A percentile compares a stretch with the other conserved stretches of the same genome.
Conservation (phyloP, 30 jellyfish, hydroid and myxozoan species). For the Pelagia noctiluca region DNA sequence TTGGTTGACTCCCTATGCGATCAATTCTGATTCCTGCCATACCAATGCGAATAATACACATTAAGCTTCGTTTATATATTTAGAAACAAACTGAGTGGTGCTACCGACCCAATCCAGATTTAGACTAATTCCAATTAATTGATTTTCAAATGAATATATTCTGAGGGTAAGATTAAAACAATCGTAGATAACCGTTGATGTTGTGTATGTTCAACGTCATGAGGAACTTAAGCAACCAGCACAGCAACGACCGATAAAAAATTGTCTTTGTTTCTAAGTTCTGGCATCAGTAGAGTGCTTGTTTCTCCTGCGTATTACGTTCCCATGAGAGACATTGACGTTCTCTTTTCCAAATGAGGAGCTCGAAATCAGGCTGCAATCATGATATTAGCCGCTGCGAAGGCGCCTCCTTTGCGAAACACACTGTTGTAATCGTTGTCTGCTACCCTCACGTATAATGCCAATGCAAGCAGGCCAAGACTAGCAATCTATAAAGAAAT, state of each 20-base stretch:
- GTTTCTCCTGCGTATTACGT: no score
- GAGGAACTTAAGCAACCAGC: no score
- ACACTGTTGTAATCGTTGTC: constrained; percentile 68
- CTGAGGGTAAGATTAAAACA: no score
- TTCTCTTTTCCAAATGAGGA: no score
- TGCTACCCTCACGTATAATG: constrained; percentile 52
- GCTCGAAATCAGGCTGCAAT: no score
- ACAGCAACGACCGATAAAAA: no score
- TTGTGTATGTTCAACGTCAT: no score
- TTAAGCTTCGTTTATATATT: background rate
- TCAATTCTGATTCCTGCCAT: constrained; percentile 56
- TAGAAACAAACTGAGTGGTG: background rate
- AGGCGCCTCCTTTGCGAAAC: constrained; percentile 73
- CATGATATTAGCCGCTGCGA: constrained; percentile 76
- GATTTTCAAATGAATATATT: constrained; percentile 2
- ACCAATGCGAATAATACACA: background rate
- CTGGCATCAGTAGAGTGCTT: no score
- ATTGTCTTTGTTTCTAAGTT: no score
- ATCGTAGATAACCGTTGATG: no score
- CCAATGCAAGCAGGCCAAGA: constrained; percentile 56
- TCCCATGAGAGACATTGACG: no score
- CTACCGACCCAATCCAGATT: background rate
- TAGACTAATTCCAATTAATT: background rate
- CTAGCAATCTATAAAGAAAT: constrained; percentile 68
- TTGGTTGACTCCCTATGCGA: constrained; percentile 70